phyloP scores from a whole-genome alignment of 2,797 vertebrate species.

The Tadarida brasiliensis region DNA sequence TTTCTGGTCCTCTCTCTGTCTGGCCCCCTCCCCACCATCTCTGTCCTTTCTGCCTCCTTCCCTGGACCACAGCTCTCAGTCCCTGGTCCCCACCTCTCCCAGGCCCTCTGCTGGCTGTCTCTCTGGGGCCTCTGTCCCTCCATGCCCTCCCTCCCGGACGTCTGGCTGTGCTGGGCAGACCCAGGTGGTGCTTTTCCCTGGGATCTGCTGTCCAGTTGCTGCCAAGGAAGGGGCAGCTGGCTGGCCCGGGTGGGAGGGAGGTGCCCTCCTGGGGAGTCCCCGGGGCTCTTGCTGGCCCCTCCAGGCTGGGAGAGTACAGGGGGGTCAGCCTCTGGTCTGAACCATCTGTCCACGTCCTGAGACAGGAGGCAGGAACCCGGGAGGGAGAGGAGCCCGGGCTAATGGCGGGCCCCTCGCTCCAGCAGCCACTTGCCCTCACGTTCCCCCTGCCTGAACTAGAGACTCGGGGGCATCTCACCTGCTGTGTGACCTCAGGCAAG shows the following conservation, averaged over 20 bases:
- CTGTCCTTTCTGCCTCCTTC: neutral
- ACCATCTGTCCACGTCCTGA: slow-evolving; percentile 78
- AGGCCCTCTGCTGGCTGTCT: slow-evolving; percentile 11
- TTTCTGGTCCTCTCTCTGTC: neutral
- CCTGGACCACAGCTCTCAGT: neutral
- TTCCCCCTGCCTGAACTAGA: neutral
- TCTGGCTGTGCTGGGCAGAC: slow-evolving; percentile 63
- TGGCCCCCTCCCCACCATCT: neutral
- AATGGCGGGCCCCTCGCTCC: neutral
- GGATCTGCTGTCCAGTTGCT: slow-evolving; percentile 71
- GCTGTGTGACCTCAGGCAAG: neutral
- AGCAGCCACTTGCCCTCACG: neutral
- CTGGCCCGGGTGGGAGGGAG: slow-evolving; percentile 70
- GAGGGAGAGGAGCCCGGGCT: neutral
- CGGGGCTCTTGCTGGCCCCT: slow-evolving; percentile 56
- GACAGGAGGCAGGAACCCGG: slow-evolving; percentile 42
- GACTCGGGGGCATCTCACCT: neutral
- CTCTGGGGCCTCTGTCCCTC: neutral
- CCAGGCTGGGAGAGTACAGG: slow-evolving; percentile 62
- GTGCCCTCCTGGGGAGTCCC: slow-evolving; percentile 74
- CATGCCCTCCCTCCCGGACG: neutral
- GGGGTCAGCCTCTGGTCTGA: slow-evolving; percentile 64
- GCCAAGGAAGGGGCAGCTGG: slow-evolving; percentile 81
- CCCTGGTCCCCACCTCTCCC: slow-evolving; percentile 1
- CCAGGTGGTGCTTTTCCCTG: slow-evolving; percentile 70